Conservation (phyloP, 2,888 invertebrate species). For the Eutolmus rufibarbis region DNA sequence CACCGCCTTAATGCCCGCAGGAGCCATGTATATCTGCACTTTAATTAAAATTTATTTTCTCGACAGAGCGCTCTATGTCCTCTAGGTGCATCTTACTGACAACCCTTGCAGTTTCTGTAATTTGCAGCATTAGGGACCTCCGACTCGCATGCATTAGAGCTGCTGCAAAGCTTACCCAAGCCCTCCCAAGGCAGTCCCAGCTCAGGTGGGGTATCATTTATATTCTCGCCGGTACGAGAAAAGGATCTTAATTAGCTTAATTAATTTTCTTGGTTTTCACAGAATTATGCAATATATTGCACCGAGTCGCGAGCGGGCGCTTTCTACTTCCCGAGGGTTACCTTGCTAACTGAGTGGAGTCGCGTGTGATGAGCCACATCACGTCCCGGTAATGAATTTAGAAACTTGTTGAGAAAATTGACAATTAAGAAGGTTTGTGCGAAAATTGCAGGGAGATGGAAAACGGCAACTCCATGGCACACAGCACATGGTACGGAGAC, state of each 20-base stretch:
- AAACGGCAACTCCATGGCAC: neutral
- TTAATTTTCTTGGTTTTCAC: slow-evolving; percentile 10
- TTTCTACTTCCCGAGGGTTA: neutral
- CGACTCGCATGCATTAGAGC: neutral
- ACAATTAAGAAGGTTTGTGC: neutral
- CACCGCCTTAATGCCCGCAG: neutral
- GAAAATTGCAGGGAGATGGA: neutral
- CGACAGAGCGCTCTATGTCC: neutral
- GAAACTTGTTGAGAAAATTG: neutral
- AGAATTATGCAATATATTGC: slow-evolving; percentile 2
- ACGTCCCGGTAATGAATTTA: neutral
- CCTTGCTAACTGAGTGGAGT: neutral
- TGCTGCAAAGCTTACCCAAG: neutral
- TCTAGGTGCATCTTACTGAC: neutral
- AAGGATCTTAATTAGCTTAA: slow-evolving; percentile 5
- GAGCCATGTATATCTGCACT: neutral
- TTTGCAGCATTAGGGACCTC: neutral
- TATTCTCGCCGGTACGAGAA: neutral
- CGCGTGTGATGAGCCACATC: neutral
- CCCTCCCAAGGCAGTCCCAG: neutral
- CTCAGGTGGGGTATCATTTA: neutral
- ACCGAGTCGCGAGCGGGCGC: neutral
- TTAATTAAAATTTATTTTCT: neutral
- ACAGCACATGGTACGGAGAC: neutral
- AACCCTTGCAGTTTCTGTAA: neutral